Evolutionary conservation across 2,888 invertebrate species (phyloP).

Genomic region (Hymenopus coronatus): DNA sequence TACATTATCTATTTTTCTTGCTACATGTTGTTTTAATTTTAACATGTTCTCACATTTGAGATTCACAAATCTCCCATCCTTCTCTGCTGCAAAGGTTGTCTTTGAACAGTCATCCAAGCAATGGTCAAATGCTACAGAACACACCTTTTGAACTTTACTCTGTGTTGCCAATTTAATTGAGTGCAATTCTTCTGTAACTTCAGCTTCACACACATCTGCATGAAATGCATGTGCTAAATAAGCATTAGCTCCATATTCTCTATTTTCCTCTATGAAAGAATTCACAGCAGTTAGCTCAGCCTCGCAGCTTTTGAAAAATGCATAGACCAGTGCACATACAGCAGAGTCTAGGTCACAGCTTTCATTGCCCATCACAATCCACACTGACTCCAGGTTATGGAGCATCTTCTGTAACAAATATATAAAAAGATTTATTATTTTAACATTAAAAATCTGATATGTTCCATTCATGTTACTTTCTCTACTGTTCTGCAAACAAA

Average conservation of each 20-base stretch:
- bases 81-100: background rate
- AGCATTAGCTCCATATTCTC: background rate
- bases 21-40: background rate
- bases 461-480: no score
- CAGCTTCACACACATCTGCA: background rate
- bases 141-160: background rate
- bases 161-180: no score
- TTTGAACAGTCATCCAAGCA: background rate
- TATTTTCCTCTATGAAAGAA: background rate
- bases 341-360: background rate
- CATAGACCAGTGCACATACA: background rate
- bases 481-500: no score
- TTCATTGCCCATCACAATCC: conserved; percentile 10
- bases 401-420: background rate
- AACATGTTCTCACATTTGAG: background rate
- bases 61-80: background rate
- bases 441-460: no score
- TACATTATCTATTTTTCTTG: background rate
- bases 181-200: background rate
- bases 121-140: background rate
- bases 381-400: background rate
- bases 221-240: background rate
- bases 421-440: no score
- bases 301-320: background rate
- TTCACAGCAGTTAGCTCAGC: background rate